phyloP scores from a whole-genome alignment of 2,113 vertebrate species.

The Nyctereutes procyonoides region DNA sequence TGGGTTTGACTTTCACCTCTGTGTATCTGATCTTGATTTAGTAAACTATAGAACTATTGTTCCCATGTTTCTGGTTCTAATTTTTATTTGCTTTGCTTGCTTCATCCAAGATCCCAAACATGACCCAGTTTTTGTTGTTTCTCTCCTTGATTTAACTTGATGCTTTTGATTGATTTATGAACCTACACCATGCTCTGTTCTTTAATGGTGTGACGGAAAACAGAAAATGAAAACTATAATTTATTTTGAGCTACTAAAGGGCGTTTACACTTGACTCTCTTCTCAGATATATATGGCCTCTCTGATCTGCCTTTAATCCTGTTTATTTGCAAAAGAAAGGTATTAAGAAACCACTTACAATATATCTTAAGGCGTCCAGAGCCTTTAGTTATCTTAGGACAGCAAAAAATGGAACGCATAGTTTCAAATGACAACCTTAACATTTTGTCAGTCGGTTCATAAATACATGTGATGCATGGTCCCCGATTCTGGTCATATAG shows the following conservation, averaged over 20 bases:
- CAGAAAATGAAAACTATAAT: not conserved
- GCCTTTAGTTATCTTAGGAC: not conserved
- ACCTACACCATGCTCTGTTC: not conserved
- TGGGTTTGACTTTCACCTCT: not conserved
- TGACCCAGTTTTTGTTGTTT: not conserved
- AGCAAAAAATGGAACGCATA: not conserved
- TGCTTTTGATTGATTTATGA: constrained; percentile 18
- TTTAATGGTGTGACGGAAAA: not conserved
- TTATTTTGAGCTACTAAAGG: not conserved
- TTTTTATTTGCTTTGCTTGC: not conserved
- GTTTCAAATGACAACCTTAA: not conserved
- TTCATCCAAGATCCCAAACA: not conserved
- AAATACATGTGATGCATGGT: not conserved
- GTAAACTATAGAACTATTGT: not conserved
- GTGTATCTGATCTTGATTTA: not conserved
- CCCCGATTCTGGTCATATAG: not conserved
- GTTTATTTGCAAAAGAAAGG: constrained; percentile 25
- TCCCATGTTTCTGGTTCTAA: not conserved
- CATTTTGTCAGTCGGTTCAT: not conserved
- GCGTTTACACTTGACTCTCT: not conserved
- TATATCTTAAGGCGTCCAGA: not conserved
- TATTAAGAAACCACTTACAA: not conserved
- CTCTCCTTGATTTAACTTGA: not conserved
- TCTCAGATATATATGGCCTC: not conserved
- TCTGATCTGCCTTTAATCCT: not conserved